Percentiles rank a stretch among this genome's conserved stretches.
phyloP scores from a whole-genome alignment of 2,888 invertebrate species.

The Ormyrus rosae region DNA sequence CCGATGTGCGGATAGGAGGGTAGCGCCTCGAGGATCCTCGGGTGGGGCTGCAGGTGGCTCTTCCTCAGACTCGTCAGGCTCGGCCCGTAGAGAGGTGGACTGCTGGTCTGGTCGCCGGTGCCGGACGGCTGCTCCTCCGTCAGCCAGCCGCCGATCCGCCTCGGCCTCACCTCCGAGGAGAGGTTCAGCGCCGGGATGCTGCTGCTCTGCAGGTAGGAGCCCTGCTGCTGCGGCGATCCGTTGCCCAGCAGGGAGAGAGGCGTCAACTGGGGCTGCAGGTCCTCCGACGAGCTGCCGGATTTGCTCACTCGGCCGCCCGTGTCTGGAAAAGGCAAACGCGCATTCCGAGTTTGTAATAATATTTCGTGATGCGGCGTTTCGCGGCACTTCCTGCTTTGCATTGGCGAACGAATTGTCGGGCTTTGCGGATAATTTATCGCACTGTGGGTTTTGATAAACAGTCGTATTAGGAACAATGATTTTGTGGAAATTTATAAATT shows the following conservation, averaged over 20 bases:
- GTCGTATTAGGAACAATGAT: too few species aligned
- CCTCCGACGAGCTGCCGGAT: conserved; percentile 71
- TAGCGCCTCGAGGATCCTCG: conserved; percentile 71
- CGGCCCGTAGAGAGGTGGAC: conserved; percentile 34
- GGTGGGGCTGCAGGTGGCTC: conserved; percentile 61
- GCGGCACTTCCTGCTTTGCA: too few species aligned
- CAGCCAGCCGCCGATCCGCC: conserved; percentile 65
- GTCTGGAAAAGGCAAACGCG: conserved; percentile 59
- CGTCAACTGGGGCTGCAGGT: conserved; percentile 51
- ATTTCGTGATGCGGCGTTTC: too few species aligned
- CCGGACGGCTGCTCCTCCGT: conserved; percentile 59
- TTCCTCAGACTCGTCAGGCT: conserved; percentile 59
- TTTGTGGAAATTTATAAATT: too few species aligned
- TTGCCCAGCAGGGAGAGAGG: conserved; percentile 11
- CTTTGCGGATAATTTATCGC: too few species aligned
- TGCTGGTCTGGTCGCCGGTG: conserved; percentile 4
- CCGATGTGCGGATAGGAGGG: conserved; percentile 67
- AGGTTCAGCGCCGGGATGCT: conserved; percentile 54
- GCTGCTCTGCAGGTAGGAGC: conserved; percentile 65
- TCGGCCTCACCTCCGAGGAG: too few species aligned
- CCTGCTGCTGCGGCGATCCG: conserved; percentile 52
- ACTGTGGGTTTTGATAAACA: too few species aligned
- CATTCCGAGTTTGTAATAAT: too few species aligned
- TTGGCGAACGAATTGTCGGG: too few species aligned
- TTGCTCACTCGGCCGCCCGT: conserved; percentile 67